Percentiles rank a stretch among this genome's conserved stretches.
phyloP scores from a whole-genome alignment of 2,113 vertebrate species.

The Antechinus stuartii region DNA sequence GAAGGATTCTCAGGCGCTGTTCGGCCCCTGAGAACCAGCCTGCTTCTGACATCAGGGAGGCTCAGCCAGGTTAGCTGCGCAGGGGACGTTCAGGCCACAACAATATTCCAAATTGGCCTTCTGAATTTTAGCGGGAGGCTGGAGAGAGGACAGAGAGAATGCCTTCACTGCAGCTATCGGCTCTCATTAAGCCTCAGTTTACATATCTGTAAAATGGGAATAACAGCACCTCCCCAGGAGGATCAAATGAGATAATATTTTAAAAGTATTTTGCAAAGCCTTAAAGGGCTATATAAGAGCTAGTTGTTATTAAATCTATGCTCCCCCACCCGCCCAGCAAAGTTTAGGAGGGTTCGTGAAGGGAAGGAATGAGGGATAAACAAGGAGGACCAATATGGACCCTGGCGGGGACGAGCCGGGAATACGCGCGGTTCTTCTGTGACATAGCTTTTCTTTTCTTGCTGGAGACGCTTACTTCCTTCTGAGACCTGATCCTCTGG shows the following conservation, averaged over 20 bases:
- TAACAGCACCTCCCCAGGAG: neutral
- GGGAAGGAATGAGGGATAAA: neutral
- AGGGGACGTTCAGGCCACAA: no score
- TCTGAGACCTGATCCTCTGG: neutral
- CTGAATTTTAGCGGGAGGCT: no score
- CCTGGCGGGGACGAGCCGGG: neutral
- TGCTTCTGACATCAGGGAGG: neutral
- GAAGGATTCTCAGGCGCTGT: no score
- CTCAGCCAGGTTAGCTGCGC: no score
- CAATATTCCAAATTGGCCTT: no score
- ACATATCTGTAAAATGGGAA: neutral
- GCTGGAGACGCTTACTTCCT: neutral
- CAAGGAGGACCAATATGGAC: neutral
- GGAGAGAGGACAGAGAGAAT: no score
- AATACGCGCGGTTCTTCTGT: neutral
- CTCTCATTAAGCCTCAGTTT: neutral
- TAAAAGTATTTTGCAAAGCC: neutral
- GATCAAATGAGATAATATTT: neutral
- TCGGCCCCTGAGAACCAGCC: neutral
- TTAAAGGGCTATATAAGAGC: neutral
- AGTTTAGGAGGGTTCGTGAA: neutral
- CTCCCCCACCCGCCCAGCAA: neutral
- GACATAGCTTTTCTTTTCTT: neutral
- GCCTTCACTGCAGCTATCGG: neutral
- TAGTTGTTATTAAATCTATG: neutral